Evolutionary conservation across 2,797 vertebrate species (phyloP).

Genomic region (Macroramphosus scolopax): DNA sequence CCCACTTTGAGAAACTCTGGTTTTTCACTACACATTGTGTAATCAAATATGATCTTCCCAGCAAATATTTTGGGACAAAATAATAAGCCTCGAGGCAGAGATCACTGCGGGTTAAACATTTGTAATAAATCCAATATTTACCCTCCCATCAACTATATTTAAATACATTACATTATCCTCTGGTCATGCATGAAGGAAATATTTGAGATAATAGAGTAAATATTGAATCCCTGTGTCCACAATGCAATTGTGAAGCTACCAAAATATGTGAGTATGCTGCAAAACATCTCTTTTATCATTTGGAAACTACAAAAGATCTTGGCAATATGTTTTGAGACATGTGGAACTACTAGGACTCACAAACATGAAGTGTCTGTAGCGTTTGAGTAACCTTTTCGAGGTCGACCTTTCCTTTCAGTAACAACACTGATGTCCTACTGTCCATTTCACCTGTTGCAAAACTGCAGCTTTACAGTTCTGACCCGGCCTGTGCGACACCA

Average conservation of each 20-base stretch:
- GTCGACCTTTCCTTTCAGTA: conserved; percentile 16
- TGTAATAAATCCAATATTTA: conserved; percentile 1
- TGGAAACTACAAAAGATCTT: conserved; percentile 6
- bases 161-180: not conserved
- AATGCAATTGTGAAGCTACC: not conserved
- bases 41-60: conserved; percentile 10
- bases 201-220: not conserved
- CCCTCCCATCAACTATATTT: conserved; percentile 6
- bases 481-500: conserved; percentile 19
- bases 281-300: conserved; percentile 1
- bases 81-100: conserved; percentile 16
- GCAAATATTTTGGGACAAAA: conserved; percentile 11
- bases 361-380: too few relatives aligned
- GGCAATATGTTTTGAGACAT: not conserved
- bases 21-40: conserved; percentile 10
- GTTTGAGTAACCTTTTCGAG: not conserved
- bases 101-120: not conserved
- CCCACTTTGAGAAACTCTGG: too few relatives aligned
- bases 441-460: not conserved
- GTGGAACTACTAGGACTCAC: too few relatives aligned
- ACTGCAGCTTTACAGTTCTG: conserved; percentile 19
- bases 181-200: not conserved
- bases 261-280: not conserved
- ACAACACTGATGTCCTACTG: conserved; percentile 5
- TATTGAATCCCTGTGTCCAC: conserved; percentile 1